Percentiles rank a stretch among this genome's conserved stretches.
Conservation (phyloP, 2,797 vertebrate species). For the Urosaurus nigricauda region DNA sequence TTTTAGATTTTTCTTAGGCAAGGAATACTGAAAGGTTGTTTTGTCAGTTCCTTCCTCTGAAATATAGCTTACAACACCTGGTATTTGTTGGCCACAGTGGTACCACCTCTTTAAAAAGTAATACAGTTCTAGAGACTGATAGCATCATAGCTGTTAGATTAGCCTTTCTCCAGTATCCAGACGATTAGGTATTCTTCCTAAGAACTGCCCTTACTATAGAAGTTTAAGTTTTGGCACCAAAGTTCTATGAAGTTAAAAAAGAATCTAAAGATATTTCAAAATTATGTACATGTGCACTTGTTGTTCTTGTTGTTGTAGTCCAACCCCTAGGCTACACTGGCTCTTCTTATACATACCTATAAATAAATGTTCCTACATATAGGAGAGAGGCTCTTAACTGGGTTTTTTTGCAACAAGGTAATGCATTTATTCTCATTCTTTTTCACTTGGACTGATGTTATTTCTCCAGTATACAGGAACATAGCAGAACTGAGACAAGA, state of each 20-base stretch:
- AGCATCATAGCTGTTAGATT: neutral
- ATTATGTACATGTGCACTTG: neutral
- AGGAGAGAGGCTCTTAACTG: neutral
- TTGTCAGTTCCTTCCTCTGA: no score
- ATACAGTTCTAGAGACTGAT: neutral
- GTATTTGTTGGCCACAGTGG: no score
- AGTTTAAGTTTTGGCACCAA: neutral
- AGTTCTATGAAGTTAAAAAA: neutral
- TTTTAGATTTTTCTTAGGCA: no score
- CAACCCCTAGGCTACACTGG: no score
- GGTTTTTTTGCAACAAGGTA: neutral
- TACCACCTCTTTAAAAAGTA: no score
- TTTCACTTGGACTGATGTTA: neutral
- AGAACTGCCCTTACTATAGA: neutral
- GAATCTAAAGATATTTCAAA: neutral
- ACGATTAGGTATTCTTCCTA: neutral
- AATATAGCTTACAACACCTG: no score
- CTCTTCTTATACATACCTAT: neutral
- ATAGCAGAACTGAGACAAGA: neutral
- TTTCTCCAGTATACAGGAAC: neutral
- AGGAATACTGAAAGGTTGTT: no score
- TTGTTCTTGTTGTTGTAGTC: no score
- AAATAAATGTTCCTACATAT: neutral
- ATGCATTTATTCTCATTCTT: neutral
- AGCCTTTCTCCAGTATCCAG: neutral